Conservation (phyloP, 2,113 vertebrate genomes). For the Passerina amoena region DNA sequence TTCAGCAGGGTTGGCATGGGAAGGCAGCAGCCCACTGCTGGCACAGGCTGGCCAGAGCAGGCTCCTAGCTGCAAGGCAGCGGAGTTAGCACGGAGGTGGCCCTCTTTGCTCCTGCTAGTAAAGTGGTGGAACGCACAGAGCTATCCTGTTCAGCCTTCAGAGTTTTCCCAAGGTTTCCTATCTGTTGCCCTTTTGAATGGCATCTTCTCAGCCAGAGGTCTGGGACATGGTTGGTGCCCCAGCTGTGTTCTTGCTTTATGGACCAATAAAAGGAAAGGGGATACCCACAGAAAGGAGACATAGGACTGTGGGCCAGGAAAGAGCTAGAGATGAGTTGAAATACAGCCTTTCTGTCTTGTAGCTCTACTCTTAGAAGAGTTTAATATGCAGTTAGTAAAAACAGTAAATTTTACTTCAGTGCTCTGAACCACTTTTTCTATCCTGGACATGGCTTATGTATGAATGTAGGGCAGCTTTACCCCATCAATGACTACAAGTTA, state of each 20-base stretch:
- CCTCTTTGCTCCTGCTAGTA: neutral
- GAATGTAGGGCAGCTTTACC: neutral
- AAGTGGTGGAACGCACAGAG: neutral
- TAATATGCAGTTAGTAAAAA: neutral
- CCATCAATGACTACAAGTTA: neutral
- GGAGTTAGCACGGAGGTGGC: accelerated
- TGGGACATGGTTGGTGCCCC: accelerated
- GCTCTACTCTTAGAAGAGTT: neutral
- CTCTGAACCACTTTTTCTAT: neutral
- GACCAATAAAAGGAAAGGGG: accelerated
- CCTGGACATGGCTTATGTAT: neutral
- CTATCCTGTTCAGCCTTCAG: neutral
- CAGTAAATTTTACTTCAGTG: neutral
- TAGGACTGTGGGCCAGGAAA: neutral
- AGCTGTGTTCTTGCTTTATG: accelerated
- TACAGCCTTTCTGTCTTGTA: neutral
- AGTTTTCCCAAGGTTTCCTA: neutral
- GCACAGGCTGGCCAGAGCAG: neutral
- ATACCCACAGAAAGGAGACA: neutral
- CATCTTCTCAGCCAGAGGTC: neutral
- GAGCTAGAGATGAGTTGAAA: neutral
- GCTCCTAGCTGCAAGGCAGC: neutral
- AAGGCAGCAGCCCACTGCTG: neutral
- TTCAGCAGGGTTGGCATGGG: neutral
- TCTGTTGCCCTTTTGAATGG: neutral